Base-by-base conservation (phyloP, 2,888 invertebrate genomes). In the Mactromeris polynyma region DNA sequence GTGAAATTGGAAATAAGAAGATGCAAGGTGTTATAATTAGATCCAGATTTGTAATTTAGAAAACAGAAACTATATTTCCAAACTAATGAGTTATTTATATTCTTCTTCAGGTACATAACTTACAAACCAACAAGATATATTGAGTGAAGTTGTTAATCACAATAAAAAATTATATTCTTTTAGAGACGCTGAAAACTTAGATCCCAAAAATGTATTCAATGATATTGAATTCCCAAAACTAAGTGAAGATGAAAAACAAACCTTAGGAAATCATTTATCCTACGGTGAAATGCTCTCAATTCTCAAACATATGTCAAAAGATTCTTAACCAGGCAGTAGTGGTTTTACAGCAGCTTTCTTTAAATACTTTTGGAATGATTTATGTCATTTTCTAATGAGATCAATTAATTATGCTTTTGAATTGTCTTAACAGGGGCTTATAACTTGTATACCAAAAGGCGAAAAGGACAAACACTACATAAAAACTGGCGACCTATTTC, bases 401-500 rank as follows among this genome's bases (percentile, higher is more conserved):
- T 46, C 1, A 2, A 46, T 46, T 1, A 46, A 46, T 46, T 21
- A 58, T 21, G 2, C n/a, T 2, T 58, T n/a, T 58, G 21, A n/a
- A 58, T 58, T 4, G 6, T n/a, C 26, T n/a, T 2, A 26, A 58
- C 58, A 58, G 26, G 58, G 58, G n/a, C 21, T 58, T 1, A 89
- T 89, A 33, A 84, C 80, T 7, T 89, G 86, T 77, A 54, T 89
- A 19, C 83, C 86, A n/a, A 89, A 84, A 82, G 81, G 81, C 64
- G 81, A 86, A 17, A 89, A 89, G 81, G n/a, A 79, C 6, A 89
- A 79, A 78, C 31, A 26, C 33, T 73, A 31, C 21, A 83, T 1
- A 89, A 89, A 78, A 89, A 87, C 51, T 89, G 88, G 88, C 64
- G 88, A 38, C 85, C 77, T n/a, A 85, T 88, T 6, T 84, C 82